Evolutionary conservation across 1,140 invertebrate genomes (phyloP).

Genomic region (Drosophila ogumai): DNA sequence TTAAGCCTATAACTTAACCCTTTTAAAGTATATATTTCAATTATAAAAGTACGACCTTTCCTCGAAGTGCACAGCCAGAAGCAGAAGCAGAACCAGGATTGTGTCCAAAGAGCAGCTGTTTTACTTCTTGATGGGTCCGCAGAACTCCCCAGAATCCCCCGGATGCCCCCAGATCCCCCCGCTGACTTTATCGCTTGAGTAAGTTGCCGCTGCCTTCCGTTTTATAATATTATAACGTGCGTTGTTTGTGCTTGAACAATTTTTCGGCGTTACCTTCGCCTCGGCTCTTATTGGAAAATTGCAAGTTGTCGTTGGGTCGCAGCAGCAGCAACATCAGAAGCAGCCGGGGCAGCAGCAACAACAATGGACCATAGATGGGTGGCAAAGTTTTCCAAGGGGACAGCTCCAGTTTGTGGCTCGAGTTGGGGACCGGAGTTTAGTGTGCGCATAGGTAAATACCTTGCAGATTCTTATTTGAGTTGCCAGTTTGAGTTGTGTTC

Average conservation of each 20-base stretch:
- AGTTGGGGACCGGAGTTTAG: conserved; percentile 33
- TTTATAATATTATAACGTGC: conserved; percentile 83
- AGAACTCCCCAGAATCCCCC: conserved; percentile 19
- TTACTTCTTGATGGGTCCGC: conserved; percentile 77
- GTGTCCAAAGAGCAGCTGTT: conserved; percentile 80
- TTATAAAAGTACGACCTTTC: not conserved
- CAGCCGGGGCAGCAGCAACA: conserved; percentile 48
- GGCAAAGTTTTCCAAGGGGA: conserved; percentile 47
- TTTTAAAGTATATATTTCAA: not conserved
- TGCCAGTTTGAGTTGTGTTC: conserved; percentile 50
- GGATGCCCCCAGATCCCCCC: not conserved
- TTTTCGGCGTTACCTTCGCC: conserved; percentile 78
- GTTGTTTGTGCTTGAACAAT: conserved; percentile 82
- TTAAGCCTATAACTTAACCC: not conserved
- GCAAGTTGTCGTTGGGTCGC: conserved; percentile 64
- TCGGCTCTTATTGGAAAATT: conserved; percentile 78
- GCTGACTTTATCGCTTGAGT: conserved; percentile 79
- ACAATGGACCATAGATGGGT: conserved; percentile 62
- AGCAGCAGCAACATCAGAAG: conserved; percentile 36
- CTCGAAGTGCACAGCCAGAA: conserved; percentile 6
- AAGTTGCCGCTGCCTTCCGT: conserved; percentile 75
- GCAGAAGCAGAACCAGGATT: conserved; percentile 42
- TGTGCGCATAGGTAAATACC: conserved; percentile 76
- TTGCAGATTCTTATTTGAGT: conserved; percentile 74
- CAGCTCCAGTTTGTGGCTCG: conserved; percentile 51